Conservation (phyloP, 2,113 vertebrate species). For the Dascyllus trimaculatus region DNA sequence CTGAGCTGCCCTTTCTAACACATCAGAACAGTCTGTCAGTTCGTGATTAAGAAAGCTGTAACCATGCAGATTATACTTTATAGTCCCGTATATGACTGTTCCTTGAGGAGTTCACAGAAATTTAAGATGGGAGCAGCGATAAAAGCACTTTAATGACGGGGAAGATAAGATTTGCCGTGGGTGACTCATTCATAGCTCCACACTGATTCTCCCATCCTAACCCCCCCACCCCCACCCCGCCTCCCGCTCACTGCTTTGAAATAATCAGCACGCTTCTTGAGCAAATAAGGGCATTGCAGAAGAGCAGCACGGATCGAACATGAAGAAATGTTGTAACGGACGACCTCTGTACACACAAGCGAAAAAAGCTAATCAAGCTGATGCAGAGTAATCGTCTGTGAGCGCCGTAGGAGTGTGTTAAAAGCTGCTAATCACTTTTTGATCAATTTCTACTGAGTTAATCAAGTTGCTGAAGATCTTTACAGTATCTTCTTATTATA, state of each 20-base stretch:
- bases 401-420: not conserved
- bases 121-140: slow-evolving; percentile 78
- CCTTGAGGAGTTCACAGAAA: slow-evolving; percentile 81
- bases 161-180: slow-evolving; percentile 85
- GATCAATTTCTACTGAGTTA: slow-evolving; percentile 48
- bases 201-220: slow-evolving; percentile 51
- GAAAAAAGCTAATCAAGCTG: slow-evolving; percentile 18
- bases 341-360: slow-evolving; percentile 71
- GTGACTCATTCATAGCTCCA: slow-evolving; percentile 79
- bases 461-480: slow-evolving; percentile 32
- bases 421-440: slow-evolving; percentile 26
- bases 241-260: slow-evolving; percentile 57
- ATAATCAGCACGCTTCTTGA: slow-evolving; percentile 77
- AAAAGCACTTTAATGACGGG: slow-evolving; percentile 83
- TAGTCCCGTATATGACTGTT: slow-evolving; percentile 74
- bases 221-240: not conserved
- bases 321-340: slow-evolving; percentile 67
- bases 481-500: not conserved
- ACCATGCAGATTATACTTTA: slow-evolving; percentile 84
- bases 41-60: slow-evolving; percentile 76
- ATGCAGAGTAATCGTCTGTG: slow-evolving; percentile 11
- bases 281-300: slow-evolving; percentile 79
- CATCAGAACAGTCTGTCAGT: slow-evolving; percentile 68
- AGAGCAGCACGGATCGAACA: slow-evolving; percentile 65
- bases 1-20: slow-evolving; percentile 12